Evolutionary conservation across 2,113 vertebrate species (phyloP), one percentile per base, ranked within the genome.

Genomic region (Thryonomys swinderianus): DNA sequence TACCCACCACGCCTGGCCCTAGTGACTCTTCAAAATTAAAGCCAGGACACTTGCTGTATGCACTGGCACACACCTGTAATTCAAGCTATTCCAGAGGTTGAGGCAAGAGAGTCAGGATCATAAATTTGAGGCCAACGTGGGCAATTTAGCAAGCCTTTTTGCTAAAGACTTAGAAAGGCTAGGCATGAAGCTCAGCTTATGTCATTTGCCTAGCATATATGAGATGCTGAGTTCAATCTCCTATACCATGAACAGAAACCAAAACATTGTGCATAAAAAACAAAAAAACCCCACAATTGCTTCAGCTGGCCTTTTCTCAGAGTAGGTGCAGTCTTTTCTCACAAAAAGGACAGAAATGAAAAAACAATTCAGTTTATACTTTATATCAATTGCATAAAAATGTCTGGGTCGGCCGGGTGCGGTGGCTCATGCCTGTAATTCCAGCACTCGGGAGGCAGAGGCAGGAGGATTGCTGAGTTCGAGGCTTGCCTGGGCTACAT

Each of bases 1-100:
- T n/a, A n/a, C n/a, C n/a, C n/a, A n/a, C n/a, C n/a, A n/a, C n/a
- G n/a, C n/a, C n/a, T n/a, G n/a, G n/a, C n/a, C 6, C 32, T 85
- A 16, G 16, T 87, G 45, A 55, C 25, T 85, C 90, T 51, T 71
- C 37, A 85, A 67, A 51, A 81, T 67, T 89, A 83, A 93, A 95
- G 73, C 30, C n/a, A 89, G 32, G 5, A 42, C 20, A 69, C 32
- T 2, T 0, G 74, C 74, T 53, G 32, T 14, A 30, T 17, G 9
- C 17, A 34, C 17, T 51, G 45, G 4, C 42, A 17, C 30, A 51
- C 16, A 51, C 45, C 40, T 51, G 8, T 51, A 78, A 78, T 78
- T 32, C 74, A 51, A 53, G 74, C 45, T 34, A 2, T 8, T 34
- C 34, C 14, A 30, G 48, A 78, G 30, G 48, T 27, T 34, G 45